These are phyloP conservation scores for Paralichthys olivaceus DNA, from an alignment of 2,113 vertebrate genomes.

Conservation along the genomic window DNA sequence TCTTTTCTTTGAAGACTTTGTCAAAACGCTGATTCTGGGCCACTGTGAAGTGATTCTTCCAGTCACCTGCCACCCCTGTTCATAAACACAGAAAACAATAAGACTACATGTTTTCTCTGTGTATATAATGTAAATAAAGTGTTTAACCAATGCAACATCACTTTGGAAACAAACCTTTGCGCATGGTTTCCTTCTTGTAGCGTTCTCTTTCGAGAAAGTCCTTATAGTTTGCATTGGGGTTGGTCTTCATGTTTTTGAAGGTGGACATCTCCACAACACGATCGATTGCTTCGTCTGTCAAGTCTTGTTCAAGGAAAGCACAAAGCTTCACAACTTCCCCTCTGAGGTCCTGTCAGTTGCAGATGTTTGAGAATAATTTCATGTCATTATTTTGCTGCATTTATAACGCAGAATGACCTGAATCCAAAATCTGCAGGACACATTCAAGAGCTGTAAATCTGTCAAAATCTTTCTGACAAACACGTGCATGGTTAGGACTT, in stretches of 20 bases:
- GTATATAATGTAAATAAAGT: background rate
- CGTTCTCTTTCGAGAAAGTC: background rate
- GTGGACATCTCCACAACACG: background rate
- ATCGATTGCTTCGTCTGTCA: background rate
- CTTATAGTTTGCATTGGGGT: background rate
- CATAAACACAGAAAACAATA: background rate
- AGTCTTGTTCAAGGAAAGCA: background rate
- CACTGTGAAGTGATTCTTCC: conserved; percentile 26
- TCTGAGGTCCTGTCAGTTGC: background rate
- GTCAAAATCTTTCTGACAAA: background rate
- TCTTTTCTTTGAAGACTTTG: background rate
- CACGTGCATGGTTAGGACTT: background rate
- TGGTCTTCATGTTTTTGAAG: conserved; percentile 7
- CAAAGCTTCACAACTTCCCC: conserved; percentile 1
- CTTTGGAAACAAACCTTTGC: background rate
- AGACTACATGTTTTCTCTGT: background rate
- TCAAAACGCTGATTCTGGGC: conserved; percentile 7
- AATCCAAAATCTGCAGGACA: background rate
- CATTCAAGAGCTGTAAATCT: background rate
- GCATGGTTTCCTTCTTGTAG: background rate
- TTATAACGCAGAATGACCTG: background rate
- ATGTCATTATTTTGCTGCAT: background rate
- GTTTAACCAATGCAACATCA: background rate
- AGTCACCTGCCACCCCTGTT: conserved; percentile 27
- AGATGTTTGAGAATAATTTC: background rate